Percentiles rank a stretch among this genome's conserved stretches.
Conservation (phyloP, 1,140 invertebrate species). For the Druon quercuslanigerum region DNA sequence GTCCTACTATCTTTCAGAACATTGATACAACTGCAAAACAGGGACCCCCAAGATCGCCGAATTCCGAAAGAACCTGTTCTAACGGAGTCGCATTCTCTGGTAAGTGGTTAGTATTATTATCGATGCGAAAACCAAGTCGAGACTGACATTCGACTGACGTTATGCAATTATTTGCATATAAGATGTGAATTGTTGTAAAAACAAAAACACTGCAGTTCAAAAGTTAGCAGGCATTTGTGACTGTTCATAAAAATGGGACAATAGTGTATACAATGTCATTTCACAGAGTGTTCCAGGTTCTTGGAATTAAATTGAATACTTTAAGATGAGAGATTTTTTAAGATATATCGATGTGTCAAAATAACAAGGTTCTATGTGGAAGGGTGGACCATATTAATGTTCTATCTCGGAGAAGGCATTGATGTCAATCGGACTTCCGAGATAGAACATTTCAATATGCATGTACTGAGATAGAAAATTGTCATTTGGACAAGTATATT, state of each 20-base stretch:
- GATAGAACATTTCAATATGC: no score
- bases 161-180: constrained; percentile 19
- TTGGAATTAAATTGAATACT: no score
- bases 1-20: not conserved
- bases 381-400: no score
- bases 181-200: constrained; percentile 4
- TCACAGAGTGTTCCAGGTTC: no score
- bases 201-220: not conserved
- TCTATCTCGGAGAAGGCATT: no score
- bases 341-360: no score
- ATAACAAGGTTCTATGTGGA: no score
- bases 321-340: no score
- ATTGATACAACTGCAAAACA: not conserved
- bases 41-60: constrained; percentile 16
- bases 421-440: no score
- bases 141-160: constrained; percentile 20
- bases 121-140: not conserved
- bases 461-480: no score
- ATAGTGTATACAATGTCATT: not conserved
- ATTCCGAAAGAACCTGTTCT: constrained; percentile 25
- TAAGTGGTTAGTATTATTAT: constrained; percentile 27
- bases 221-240: not conserved
- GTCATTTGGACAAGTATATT: no score
- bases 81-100: constrained; percentile 6
- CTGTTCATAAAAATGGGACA: not conserved